Conservation (phyloP, 64 coral and sea anemone genomes). For the Montipora efflorescens region DNA sequence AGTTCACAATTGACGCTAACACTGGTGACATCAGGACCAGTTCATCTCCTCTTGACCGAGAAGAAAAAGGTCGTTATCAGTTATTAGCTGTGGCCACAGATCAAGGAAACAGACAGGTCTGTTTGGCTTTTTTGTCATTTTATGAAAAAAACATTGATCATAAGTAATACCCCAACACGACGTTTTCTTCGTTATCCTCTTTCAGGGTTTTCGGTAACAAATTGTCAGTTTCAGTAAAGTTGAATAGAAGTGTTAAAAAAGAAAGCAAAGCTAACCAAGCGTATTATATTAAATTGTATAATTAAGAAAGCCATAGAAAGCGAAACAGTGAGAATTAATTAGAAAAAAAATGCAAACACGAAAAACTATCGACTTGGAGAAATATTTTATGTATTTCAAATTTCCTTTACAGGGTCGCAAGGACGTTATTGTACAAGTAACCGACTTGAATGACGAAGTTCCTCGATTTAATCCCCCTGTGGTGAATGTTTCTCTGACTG, state of each 20-base stretch:
- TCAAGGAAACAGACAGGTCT: slow-evolving; percentile 65
- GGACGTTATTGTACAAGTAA: slow-evolving; percentile 55
- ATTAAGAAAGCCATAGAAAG: too few species aligned
- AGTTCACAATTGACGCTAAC: slow-evolving; percentile 72
- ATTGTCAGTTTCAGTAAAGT: too few species aligned
- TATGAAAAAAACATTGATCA: not conserved
- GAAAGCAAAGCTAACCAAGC: too few species aligned
- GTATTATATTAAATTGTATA: too few species aligned
- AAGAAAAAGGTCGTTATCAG: slow-evolving; percentile 71
- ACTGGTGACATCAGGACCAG: slow-evolving; percentile 88
- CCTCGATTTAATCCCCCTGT: slow-evolving; percentile 43
- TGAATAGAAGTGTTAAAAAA: too few species aligned
- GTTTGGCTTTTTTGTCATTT: not conserved
- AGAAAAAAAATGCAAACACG: not conserved
- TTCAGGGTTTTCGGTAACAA: too few species aligned
- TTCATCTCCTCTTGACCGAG: slow-evolving; percentile 70
- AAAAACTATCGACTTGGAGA: not conserved
- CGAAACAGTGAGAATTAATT: too few species aligned
- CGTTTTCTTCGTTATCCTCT: too few species aligned
- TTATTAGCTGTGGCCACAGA: slow-evolving; percentile 74
- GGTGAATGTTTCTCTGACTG: slow-evolving; percentile 15
- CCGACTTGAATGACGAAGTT: slow-evolving; percentile 73
- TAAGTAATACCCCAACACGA: too few species aligned
- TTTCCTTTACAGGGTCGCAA: slow-evolving; percentile 44
- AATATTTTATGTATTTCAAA: not conserved